Percentiles rank a stretch among this genome's conserved stretches.
phyloP scores from a whole-genome alignment of 2,797 vertebrate species.

The Chrosomus eos region DNA sequence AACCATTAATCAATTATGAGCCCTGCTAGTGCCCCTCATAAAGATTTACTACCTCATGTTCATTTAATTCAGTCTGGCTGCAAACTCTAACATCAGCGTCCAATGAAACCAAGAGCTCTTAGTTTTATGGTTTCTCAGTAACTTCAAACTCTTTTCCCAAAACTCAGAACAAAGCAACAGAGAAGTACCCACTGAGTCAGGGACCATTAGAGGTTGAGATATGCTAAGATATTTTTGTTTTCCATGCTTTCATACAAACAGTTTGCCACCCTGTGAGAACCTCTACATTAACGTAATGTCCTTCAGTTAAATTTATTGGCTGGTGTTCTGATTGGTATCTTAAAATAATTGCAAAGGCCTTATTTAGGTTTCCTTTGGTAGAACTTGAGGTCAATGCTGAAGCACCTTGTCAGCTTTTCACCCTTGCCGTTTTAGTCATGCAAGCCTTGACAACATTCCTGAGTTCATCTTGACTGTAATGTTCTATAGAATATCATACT shows the following conservation, averaged over 20 bases:
- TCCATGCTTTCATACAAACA: conserved; percentile 4
- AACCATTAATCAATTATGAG: conserved; percentile 55
- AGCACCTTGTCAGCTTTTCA: background rate
- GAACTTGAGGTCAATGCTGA: background rate
- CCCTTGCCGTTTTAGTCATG: background rate
- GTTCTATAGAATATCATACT: background rate
- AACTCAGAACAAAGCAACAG: conserved; percentile 27
- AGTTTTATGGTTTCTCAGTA: conserved; percentile 46
- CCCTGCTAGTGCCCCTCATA: conserved; percentile 42
- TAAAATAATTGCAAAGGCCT: background rate
- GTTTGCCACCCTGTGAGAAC: background rate
- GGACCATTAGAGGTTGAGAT: conserved; percentile 11
- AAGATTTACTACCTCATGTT: conserved; percentile 49
- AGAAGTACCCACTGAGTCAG: conserved; percentile 21
- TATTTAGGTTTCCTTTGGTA: conserved; percentile 2
- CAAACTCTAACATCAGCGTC: conserved; percentile 11
- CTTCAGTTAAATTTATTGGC: background rate
- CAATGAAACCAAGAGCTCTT: conserved; percentile 44
- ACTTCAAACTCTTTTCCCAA: conserved; percentile 45
- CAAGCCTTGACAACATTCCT: background rate
- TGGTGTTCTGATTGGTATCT: background rate
- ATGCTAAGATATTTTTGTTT: conserved; percentile 9
- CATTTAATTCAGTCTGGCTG: conserved; percentile 47
- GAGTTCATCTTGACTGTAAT: background rate
- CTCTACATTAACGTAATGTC: background rate